Base-by-base conservation (phyloP, 35 echinoderm and acorn worm genomes). In the Patiria miniata region DNA sequence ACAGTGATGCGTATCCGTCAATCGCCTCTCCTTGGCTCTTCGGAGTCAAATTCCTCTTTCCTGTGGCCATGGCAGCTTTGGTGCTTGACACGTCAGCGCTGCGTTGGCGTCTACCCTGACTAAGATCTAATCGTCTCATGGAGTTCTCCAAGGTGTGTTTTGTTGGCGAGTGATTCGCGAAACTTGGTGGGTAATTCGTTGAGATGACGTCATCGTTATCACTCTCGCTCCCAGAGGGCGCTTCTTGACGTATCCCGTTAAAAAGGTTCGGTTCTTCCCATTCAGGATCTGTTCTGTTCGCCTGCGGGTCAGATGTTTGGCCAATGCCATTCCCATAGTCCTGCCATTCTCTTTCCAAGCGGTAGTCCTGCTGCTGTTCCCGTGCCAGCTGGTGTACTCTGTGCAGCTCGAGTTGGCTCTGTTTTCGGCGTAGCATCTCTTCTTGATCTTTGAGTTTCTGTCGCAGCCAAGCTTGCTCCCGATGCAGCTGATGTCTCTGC, bases 381-480 rank as follows among this genome's bases (percentile, higher is more conserved):
- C 36, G 57, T 38, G 57, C 53, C 54, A 84, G 57, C 82, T 57
- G 22, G 53, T 60, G 1, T 36, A 58, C 26, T 84, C 57, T 58
- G 36, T 53, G 53, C 29, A 58, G 53, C 36, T 84, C 65, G 29
- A 73, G 65, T 73, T 73, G 82, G 28, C 29, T 58, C 39, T 84
- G 82, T 38, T 84, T 84, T 37, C 18, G 37, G 10, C 14, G 36
- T 9, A 84, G 82, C 10, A 84, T 33, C 26, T 84, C 32, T 40
- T 84, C 82, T 84, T 84, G 82, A n/a, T 84, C 82, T 58, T 53
- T 40, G 12, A 84, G 53, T 60, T 84, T 84, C 36, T 65, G 52
- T 28, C 54, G 51, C 21, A 84, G 53, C 82, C 51, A 84, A 2
- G 82, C 55, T 60, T 84, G 82, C 54, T 84, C 82, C 59, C 59